A percentile compares a stretch with the other conserved stretches of the same genome.
Conservation (phyloP, 2,888 invertebrate species). For the Rhagophthalmus giganteus region DNA sequence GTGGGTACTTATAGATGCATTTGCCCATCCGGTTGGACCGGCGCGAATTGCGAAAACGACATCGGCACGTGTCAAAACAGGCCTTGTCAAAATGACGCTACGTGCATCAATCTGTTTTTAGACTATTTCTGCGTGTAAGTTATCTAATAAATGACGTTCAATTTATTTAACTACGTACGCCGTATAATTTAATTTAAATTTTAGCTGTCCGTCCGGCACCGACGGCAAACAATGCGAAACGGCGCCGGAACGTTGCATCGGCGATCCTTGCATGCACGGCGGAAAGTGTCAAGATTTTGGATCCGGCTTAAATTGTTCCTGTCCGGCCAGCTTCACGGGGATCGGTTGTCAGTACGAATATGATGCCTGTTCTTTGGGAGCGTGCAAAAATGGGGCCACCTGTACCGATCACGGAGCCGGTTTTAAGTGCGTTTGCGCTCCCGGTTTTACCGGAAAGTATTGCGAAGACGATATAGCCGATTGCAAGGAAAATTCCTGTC, state of each 20-base stretch:
- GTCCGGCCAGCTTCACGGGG: slow-evolving; percentile 81
- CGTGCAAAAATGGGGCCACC: slow-evolving; percentile 92
- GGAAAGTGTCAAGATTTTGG: slow-evolving; percentile 96
- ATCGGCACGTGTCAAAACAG: slow-evolving; percentile 83
- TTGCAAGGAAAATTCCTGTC: slow-evolving; percentile 92
- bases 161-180: too few species aligned
- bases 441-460: slow-evolving; percentile 75
- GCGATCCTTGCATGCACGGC: slow-evolving; percentile 93
- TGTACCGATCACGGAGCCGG: slow-evolving; percentile 85
- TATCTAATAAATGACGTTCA: too few species aligned
- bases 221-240: slow-evolving; percentile 97
- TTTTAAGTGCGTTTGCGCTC: slow-evolving; percentile 83
- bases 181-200: too few species aligned
- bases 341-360: slow-evolving; percentile 89
- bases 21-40: slow-evolving; percentile 86
- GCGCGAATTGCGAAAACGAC: slow-evolving; percentile 81
- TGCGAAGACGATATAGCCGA: slow-evolving; percentile 90
- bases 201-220: slow-evolving; percentile 88
- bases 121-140: slow-evolving; percentile 88
- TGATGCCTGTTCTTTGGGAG: slow-evolving; percentile 85
- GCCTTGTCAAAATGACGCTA: slow-evolving; percentile 92
- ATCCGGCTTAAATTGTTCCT: slow-evolving; percentile 92
- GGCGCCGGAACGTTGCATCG: slow-evolving; percentile 92
- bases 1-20: slow-evolving; percentile 81
- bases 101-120: slow-evolving; percentile 88